Evolutionary conservation across 2,888 invertebrate genomes (phyloP), one percentile per base, ranked within the genome.

Genomic region (Lordiphosa andalusiaca): DNA sequence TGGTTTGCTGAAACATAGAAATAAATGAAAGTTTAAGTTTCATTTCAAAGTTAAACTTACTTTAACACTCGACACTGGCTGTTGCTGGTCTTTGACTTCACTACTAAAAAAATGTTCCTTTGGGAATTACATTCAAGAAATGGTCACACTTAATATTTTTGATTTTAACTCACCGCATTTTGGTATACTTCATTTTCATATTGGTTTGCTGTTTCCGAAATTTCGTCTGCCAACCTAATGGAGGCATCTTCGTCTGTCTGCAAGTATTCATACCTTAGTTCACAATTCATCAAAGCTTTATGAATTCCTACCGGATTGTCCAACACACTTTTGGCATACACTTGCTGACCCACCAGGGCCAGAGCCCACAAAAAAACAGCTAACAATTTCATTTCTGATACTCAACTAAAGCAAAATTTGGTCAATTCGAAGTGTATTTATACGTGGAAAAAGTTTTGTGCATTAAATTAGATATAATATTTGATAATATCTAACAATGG

Each of bases 161-260:
- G n/a, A 4, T 23, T 42, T 13, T 2, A 12, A 13, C 52, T 33
- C 30, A 41, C 40, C 3, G 70, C 57, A 41, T 65, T 57, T 21
- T 57, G 38, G 13, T 40, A 21, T 10, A 65, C 33, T 2, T 53
- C 7, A 5, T 72, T 51, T 2, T 56, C 71, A 9, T 67, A 64
- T 2, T 55, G 30, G 4, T 49, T 46, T 4, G 65, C 62, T 5
- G 23, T 55, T 3, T 44, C 46, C 16, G 62, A 33, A 4, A 35
- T 49, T n/a, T 67, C 46, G 0, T 77, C 36, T 5, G 74, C 73
- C n/a, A 74, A 64, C 4, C 76, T 53, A 3, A 50, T 42, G 0
- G 56, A 62, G 4, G 77, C 67, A 7, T 73, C 71, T 25, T 59
- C 46, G 4, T 63, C 82, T 16, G 67, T 51, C 57, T 63, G 35